Evolutionary conservation across 2,797 vertebrate species (phyloP), one percentile per base, ranked within the genome.

Genomic region (Crenichthys baileyi): DNA sequence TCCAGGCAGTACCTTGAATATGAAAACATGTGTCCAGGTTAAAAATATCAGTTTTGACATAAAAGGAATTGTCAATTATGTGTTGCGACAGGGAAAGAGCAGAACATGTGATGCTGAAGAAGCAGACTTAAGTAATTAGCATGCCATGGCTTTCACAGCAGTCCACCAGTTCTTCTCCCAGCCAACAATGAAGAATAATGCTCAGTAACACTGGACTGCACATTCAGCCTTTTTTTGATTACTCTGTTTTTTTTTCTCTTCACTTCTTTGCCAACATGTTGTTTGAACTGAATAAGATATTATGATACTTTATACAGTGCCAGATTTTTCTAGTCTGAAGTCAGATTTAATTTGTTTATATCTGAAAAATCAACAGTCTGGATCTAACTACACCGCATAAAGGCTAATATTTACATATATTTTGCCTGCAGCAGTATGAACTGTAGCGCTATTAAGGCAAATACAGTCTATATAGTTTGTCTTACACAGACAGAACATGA

Each of bases 401-500:
- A 73, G 18, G 15, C 26, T 24, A 6, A 81, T 55, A 65, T 22
- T 39, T 29, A 13, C 60, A 75, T 48, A 26, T 72, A 72, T 80
- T 73, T 41, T 70, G 0, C 70, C 60, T 53, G 71, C 77, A 84
- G 72, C 50, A 13, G 22, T 24, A 11, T 24, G 22, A 55, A 24
- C 50, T 65, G 39, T 36, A 73, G 82, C 73, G 6, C 61, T 11
- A 73, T 68, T 24, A 60, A 44, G 26, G 2, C 1, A 36, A 41
- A 61, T 51, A 13, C 4, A 63, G 16, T 3, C 60, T 36, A 26
- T 36, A 56, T 53, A 16, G 2, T 46, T 39, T 70, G 63, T 26
- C 50, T 15, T 31, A 31, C 13, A 7, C 18, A 44, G 46, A 61
- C 15, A 24, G 61, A 67, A 73, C 18, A 11, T 50, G 39, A 70